phyloP scores from a whole-genome alignment of 1,140 invertebrate species.

The Amyelois transitella region DNA sequence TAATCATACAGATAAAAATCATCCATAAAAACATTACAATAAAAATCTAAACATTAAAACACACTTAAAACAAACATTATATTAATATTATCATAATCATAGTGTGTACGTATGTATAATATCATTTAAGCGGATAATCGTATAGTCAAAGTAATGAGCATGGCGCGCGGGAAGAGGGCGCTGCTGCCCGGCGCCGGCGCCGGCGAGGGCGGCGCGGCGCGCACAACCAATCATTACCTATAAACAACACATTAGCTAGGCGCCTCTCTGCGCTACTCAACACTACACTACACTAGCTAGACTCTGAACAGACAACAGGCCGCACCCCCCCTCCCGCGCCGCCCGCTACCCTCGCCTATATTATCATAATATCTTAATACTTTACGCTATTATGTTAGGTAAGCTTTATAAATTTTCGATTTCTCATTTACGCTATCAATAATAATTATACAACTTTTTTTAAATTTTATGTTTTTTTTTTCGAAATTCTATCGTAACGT shows the following conservation, averaged over 20 bases:
- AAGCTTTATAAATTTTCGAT: constrained; percentile 74
- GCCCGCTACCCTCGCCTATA: constrained; percentile 50
- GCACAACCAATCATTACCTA: constrained; percentile 25
- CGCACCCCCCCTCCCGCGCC: constrained; percentile 47
- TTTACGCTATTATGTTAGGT: constrained; percentile 73
- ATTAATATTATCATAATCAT: constrained; percentile 74
- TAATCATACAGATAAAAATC: constrained; percentile 74
- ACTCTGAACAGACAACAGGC: constrained; percentile 29
- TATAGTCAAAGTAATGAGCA: constrained; percentile 72
- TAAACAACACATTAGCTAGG: constrained; percentile 44
- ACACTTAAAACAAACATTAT: constrained; percentile 75
- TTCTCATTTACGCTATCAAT: constrained; percentile 72
- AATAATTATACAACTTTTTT: constrained; percentile 75
- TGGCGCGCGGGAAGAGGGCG: constrained; percentile 46
- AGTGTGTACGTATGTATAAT: constrained; percentile 70
- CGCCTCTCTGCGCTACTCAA: constrained; percentile 8
- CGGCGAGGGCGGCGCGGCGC: constrained; percentile 8
- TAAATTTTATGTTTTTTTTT: constrained; percentile 71
- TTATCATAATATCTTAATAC: constrained; percentile 70
- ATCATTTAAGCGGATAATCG: constrained; percentile 73
- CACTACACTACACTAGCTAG: constrained; percentile 22
- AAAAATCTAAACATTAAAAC: constrained; percentile 75
- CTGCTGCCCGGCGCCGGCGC: constrained; percentile 9
- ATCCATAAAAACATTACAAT: constrained; percentile 75
- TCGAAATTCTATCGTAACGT: constrained; percentile 73